A percentile compares a stretch with the other conserved stretches of the same genome.
These are phyloP conservation scores for Reticulitermes lucifugus DNA, from an alignment of 2,888 invertebrate genomes.

Conservation along the genomic window DNA sequence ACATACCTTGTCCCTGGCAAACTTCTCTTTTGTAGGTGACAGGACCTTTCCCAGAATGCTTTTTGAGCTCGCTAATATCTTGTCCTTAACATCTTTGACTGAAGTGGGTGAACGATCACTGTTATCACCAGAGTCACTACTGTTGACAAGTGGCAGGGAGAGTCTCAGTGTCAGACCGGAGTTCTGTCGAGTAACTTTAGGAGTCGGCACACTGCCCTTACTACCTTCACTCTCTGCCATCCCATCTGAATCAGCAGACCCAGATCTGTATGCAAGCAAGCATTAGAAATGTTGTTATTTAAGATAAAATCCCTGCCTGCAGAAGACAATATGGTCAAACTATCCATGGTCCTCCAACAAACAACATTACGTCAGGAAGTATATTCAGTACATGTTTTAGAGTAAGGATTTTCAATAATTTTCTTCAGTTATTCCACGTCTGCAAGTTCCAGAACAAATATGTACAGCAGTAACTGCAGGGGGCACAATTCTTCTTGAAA, in stretches of 20 bases:
- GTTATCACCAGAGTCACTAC: slow-evolving; percentile 62
- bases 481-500: no score
- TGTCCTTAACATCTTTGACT: slow-evolving; percentile 78
- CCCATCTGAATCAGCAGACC: slow-evolving; percentile 52
- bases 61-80: slow-evolving; percentile 77
- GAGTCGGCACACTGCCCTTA: slow-evolving; percentile 39
- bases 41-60: slow-evolving; percentile 80
- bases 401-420: no score
- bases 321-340: no score
- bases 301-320: no score
- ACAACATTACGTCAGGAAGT: no score
- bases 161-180: slow-evolving; percentile 54
- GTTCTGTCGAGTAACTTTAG: slow-evolving; percentile 45
- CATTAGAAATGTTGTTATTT: no score
- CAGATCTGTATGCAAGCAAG: slow-evolving; percentile 58
- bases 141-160: slow-evolving; percentile 50
- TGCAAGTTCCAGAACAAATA: no score
- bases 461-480: no score
- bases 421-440: no score
- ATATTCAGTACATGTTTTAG: no score
- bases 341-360: no score
- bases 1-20: slow-evolving; percentile 63
- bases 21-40: slow-evolving; percentile 79
- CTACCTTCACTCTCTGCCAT: slow-evolving; percentile 46
- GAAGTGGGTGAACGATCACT: slow-evolving; percentile 65